Conservation (phyloP, 1,140 invertebrate species). For the Pachypeltis micranthus region DNA sequence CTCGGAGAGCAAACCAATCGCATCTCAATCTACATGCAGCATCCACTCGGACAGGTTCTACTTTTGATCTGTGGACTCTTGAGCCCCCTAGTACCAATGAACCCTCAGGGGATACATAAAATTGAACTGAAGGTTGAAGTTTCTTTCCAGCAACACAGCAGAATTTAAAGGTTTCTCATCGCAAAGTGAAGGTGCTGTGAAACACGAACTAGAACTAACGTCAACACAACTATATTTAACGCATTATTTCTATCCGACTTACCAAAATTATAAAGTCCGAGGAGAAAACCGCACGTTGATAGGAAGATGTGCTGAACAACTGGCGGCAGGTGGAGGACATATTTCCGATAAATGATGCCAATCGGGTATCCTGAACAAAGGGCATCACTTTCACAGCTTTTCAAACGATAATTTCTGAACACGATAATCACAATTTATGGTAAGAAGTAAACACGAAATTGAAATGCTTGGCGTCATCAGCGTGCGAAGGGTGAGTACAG, state of each 20-base stretch:
- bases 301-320: constrained; percentile 64
- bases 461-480: too few relatives aligned
- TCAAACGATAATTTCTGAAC: too few relatives aligned
- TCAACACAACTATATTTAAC: too few relatives aligned
- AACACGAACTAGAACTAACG: too few relatives aligned
- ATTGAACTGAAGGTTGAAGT: not conserved
- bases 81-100: not conserved
- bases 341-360: constrained; percentile 52
- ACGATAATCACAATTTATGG: too few relatives aligned
- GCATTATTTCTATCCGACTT: constrained; percentile 31
- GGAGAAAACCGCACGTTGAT: constrained; percentile 47
- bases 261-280: constrained; percentile 79
- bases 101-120: not conserved
- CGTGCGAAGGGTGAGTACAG: too few relatives aligned
- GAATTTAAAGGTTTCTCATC: too few relatives aligned
- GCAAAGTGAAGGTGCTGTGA: too few relatives aligned
- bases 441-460: too few relatives aligned
- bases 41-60: not conserved
- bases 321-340: constrained; percentile 41
- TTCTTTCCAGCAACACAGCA: too few relatives aligned
- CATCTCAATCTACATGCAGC: not conserved
- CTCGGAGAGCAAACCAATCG: not conserved
- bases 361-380: constrained; percentile 70
- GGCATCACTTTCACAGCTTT: too few relatives aligned
- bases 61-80: not conserved